Percentiles rank a stretch among this genome's conserved stretches.
These are phyloP conservation scores for Poeciliopsis presidionis DNA, from an alignment of 2,797 vertebrate genomes.

Conservation along the genomic window DNA sequence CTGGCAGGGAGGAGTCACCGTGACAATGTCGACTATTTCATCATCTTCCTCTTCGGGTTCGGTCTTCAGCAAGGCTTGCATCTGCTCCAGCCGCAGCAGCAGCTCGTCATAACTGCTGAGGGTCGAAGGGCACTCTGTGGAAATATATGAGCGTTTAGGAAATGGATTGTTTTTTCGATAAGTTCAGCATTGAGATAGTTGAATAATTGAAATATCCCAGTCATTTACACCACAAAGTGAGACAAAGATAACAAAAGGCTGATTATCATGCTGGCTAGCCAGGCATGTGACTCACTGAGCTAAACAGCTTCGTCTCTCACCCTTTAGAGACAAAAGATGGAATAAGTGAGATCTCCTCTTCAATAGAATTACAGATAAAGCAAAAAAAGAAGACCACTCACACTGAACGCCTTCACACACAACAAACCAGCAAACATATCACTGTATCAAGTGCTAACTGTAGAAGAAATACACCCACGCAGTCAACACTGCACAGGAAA, in stretches of 20 bases:
- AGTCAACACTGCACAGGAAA: slow-evolving; percentile 29
- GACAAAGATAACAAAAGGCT: slow-evolving; percentile 11
- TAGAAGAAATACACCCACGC: slow-evolving; percentile 49
- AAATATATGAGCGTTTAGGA: slow-evolving; percentile 12
- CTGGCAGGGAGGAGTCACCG: slow-evolving; percentile 79
- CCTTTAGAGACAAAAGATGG: slow-evolving; percentile 49
- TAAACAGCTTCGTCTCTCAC: slow-evolving; percentile 37
- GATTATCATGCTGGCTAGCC: slow-evolving; percentile 23
- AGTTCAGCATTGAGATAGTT: slow-evolving; percentile 17
- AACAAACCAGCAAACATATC: slow-evolving; percentile 30
- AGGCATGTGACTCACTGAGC: slow-evolving; percentile 42
- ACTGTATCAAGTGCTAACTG: slow-evolving; percentile 28
- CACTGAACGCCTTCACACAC: slow-evolving; percentile 27
- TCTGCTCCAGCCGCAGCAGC: slow-evolving; percentile 88
- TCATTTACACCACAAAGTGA: slow-evolving; percentile 4
- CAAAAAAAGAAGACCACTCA: slow-evolving; percentile 33
- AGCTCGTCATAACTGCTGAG: slow-evolving; percentile 87
- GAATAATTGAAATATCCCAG: slow-evolving; percentile 23
- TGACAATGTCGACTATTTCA: slow-evolving; percentile 90
- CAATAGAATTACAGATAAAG: slow-evolving; percentile 19
- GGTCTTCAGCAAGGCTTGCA: slow-evolving; percentile 92
- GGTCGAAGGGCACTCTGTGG: slow-evolving; percentile 89
- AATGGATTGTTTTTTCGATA: slow-evolving; percentile 8
- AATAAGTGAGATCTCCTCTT: slow-evolving; percentile 52
- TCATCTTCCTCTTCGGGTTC: slow-evolving; percentile 88